phyloP scores from a whole-genome alignment of 1,140 invertebrate species.

The Bombus picipes region DNA sequence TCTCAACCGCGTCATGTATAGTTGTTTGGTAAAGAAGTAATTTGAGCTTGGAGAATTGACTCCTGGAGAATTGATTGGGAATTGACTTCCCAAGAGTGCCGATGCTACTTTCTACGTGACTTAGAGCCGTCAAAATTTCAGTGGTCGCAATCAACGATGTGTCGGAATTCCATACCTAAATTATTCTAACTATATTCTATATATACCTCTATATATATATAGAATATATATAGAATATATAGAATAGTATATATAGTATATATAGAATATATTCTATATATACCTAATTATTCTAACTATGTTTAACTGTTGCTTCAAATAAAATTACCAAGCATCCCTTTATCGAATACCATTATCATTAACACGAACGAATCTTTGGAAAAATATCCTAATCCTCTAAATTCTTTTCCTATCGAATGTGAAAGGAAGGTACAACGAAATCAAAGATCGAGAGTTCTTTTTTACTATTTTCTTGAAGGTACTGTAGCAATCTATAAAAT shows the following conservation, averaged over 20 bases:
- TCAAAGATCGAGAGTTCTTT: background rate
- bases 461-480: background rate
- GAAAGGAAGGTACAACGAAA: background rate
- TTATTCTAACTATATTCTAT: too few species aligned
- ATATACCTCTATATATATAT: too few species aligned
- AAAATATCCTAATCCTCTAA: background rate
- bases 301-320: background rate
- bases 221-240: too few species aligned
- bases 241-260: too few species aligned
- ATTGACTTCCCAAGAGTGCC: constrained; percentile 38
- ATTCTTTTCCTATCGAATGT: background rate
- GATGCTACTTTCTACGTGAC: constrained; percentile 5
- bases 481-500: background rate
- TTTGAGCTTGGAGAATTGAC: constrained; percentile 14
- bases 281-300: too few species aligned
- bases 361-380: background rate
- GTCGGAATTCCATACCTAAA: background rate
- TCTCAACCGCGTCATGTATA: background rate
- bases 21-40: constrained; percentile 12
- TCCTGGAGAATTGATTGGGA: too few species aligned
- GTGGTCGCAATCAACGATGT: background rate
- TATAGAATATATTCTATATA: too few species aligned
- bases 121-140: background rate
- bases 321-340: background rate
- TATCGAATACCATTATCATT: background rate